Evolutionary conservation across 1,140 invertebrate species (phyloP).

Genomic region (Vollenhovia emeryi): DNA sequence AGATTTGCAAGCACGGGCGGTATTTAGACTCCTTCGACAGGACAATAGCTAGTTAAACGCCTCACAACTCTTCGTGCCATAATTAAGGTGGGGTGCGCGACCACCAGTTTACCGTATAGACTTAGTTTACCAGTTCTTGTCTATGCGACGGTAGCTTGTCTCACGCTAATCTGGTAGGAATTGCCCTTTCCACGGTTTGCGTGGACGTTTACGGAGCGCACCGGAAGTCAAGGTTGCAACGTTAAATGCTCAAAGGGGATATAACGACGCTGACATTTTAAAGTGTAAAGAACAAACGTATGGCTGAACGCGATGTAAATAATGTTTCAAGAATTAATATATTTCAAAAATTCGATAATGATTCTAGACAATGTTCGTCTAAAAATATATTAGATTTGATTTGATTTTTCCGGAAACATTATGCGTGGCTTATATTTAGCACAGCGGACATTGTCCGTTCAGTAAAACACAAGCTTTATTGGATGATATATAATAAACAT

Average conservation of each 20-base stretch:
- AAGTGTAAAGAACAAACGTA: neutral
- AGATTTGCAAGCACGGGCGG: neutral
- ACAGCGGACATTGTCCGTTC: neutral
- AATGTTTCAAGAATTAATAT: too few species aligned
- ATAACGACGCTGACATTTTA: neutral
- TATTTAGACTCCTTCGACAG: conserved; percentile 21
- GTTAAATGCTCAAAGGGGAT: conserved; percentile 17
- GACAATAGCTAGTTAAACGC: neutral
- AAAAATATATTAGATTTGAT: neutral
- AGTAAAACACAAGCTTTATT: neutral
- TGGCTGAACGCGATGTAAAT: neutral
- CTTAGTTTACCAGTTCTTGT: conserved; percentile 10
- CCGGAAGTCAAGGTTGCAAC: conserved; percentile 8
- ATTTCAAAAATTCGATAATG: neutral
- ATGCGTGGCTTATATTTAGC: neutral
- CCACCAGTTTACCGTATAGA: neutral
- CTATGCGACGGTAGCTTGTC: neutral
- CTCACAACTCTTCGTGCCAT: neutral
- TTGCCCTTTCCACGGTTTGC: neutral
- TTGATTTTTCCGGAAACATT: neutral
- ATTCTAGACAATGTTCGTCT: neutral
- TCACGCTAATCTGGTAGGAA: neutral
- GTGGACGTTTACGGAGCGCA: neutral
- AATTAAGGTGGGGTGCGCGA: neutral
- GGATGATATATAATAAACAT: neutral